Base-by-base conservation (phyloP, 2,888 invertebrate species). In the Agrotis puta region DNA sequence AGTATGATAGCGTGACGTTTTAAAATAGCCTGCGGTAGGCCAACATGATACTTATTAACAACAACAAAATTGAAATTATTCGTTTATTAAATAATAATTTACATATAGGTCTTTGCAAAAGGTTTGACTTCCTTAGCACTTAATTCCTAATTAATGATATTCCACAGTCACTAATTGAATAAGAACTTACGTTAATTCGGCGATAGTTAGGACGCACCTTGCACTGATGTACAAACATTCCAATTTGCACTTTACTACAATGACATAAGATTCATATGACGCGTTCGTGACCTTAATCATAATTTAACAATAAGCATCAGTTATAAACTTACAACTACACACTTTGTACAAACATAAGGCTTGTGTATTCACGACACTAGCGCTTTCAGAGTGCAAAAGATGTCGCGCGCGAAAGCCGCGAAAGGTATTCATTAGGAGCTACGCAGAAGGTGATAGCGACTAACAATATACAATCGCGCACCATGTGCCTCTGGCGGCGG, bases 11-110 rank as follows among this genome's bases (percentile, higher is more conserved):
- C 11, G 39, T 11, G 9, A 9, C 9, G 39, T 39, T 39, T 11
- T 2, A 39, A 39, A 39, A 39, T 22, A 24, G 16, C 24, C 18
- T 22, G 11, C 11, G 45, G 14, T 22, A 33, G 14, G 3, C 51
- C 3, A 20, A 11, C 11, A 50, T 50, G 11, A 33, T 33, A 18
- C 7, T 22, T 24, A 22, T 5, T 43, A 56, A 69, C 43, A 61
- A 75, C 43, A 59, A 58, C 53, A 50, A 50, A 22, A 68, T 5
- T 47, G 67, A 76, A 77, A 80, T 78, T 85, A 85, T 74, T 61
- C 24, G 24, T 85, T 86, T 86, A 86, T 78, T 85, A 76, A 70
- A 77, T 77, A 77, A 86, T 84, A 79, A 77, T 86, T 77, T 86
- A 84, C 68, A 78, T 68, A 64, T 59, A 69, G 18, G 27, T 70